Evolutionary conservation across 2,888 invertebrate species (phyloP).

Genomic region (Cephus pulcher): DNA sequence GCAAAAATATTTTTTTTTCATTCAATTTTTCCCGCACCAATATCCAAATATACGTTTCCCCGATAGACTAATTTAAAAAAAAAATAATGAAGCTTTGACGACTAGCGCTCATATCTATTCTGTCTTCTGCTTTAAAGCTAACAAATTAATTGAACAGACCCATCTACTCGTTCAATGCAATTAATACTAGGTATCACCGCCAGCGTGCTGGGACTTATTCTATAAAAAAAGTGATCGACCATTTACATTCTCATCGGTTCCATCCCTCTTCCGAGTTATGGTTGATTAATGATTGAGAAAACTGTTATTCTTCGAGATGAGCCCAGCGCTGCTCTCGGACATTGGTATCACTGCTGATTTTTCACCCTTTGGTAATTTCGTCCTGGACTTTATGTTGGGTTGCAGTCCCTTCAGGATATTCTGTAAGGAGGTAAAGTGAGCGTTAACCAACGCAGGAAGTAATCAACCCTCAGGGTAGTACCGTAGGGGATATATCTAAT

Average conservation of each 20-base stretch:
- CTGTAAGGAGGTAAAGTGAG: slow-evolving; percentile 52
- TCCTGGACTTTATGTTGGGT: slow-evolving; percentile 67
- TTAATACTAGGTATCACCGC: not conserved
- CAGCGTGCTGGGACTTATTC: not conserved
- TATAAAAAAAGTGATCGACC: not conserved
- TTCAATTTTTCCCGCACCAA: not conserved
- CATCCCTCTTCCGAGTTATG: not conserved
- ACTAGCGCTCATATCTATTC: not conserved
- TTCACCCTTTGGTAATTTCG: slow-evolving; percentile 65
- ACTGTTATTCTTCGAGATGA: slow-evolving; percentile 63
- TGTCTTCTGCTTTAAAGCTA: not conserved
- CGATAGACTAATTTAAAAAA: not conserved
- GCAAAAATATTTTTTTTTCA: not conserved
- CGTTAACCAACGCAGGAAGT: slow-evolving; percentile 8
- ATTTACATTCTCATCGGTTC: not conserved
- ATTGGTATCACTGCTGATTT: slow-evolving; percentile 67
- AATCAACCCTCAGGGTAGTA: not conserved
- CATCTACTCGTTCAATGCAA: not conserved
- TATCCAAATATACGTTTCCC: not conserved
- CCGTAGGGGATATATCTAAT: not conserved
- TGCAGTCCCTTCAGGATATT: slow-evolving; percentile 67
- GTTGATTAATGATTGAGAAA: slow-evolving; percentile 52
- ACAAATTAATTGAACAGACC: not conserved
- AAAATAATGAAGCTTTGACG: not conserved
- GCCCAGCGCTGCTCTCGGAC: slow-evolving; percentile 68